Evolutionary conservation across 2,113 vertebrate species (phyloP), one percentile per base, ranked within the genome.

Genomic region (Amblyornis subalaris): DNA sequence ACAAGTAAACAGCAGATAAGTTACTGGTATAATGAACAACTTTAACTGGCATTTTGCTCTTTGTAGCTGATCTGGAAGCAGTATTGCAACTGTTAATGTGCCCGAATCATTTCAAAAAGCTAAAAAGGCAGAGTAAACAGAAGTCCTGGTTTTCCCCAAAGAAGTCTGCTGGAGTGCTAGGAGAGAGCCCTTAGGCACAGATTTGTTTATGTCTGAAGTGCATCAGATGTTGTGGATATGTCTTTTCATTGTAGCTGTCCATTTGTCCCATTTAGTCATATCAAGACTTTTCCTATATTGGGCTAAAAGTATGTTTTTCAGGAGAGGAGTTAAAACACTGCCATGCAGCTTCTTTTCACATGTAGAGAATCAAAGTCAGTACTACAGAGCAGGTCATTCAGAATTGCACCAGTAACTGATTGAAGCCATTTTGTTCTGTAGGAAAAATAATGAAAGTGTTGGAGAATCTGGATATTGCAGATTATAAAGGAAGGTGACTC

Each of bases 171-270:
- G 42, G 33, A 82, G 28, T 58, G 45, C 25, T 36, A 73, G 20
- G 33, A 89, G 19, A 82, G 25, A 60, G n/a, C 51, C 57, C 0
- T 23, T 19, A 45, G 89, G 62, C 42, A 72, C 25, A 87, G 36
- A 81, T 88, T 82, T 82, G 40, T 85, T 90, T 51, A 22, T 77
- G 31, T 81, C 40, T 87, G 80, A 90, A 95, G 79, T 11, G 29
- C 51, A 90, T 77, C 81, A 96, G 91, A 94, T 95, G 90, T 62
- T 95, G 50, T 57, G 40, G 50, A 47, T 94, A 51, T 87, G 42
- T 90, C 84, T 95, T 94, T 93, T 95, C 47, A 36, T 84, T 93
- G 83, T 58, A 95, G 44, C 22, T 64, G 47, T 66, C 44, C 44
- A 67, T 53, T 93, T 91, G 47, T 57, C 42, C 50, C 71, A 85